Percentiles rank a stretch among this genome's conserved stretches.
Conservation (phyloP, 2,113 vertebrate genomes). For the Stigmatopora nigra region DNA sequence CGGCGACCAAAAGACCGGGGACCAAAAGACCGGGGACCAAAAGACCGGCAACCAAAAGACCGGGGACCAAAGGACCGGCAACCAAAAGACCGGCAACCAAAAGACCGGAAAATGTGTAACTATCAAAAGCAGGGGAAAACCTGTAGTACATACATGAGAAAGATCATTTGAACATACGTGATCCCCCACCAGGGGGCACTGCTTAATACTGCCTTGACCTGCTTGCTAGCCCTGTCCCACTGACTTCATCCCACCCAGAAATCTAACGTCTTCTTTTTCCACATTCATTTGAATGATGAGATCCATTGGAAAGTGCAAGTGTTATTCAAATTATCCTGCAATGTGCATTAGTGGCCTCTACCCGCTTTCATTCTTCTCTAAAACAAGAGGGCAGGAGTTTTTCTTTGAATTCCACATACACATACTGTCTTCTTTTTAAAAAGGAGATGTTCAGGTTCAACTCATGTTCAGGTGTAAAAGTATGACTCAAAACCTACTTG, state of each 20-base stretch:
- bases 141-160: not conserved
- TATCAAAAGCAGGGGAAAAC: not conserved
- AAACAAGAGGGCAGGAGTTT: slow-evolving; percentile 9
- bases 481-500: too few relatives aligned
- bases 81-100: too few relatives aligned
- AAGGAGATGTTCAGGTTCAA: not conserved
- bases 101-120: not conserved
- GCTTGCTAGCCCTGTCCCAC: slow-evolving; percentile 15
- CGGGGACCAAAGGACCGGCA: too few relatives aligned
- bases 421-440: not conserved
- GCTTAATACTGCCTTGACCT: slow-evolving; percentile 49
- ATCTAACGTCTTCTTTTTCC: not conserved
- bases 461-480: too few relatives aligned
- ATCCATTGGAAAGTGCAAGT: not conserved
- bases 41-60: too few relatives aligned
- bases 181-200: slow-evolving; percentile 63
- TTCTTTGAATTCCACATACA: not conserved
- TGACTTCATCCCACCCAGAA: slow-evolving; percentile 8
- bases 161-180: slow-evolving; percentile 30
- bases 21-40: too few relatives aligned
- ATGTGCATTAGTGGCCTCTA: not conserved
- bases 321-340: slow-evolving; percentile 11
- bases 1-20: too few relatives aligned
- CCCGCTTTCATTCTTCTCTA: not conserved
- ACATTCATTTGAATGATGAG: not conserved